Percentiles rank a stretch among this genome's conserved stretches.
Conservation (phyloP, 2,797 vertebrate species). For the Bovichtus diacanthus region DNA sequence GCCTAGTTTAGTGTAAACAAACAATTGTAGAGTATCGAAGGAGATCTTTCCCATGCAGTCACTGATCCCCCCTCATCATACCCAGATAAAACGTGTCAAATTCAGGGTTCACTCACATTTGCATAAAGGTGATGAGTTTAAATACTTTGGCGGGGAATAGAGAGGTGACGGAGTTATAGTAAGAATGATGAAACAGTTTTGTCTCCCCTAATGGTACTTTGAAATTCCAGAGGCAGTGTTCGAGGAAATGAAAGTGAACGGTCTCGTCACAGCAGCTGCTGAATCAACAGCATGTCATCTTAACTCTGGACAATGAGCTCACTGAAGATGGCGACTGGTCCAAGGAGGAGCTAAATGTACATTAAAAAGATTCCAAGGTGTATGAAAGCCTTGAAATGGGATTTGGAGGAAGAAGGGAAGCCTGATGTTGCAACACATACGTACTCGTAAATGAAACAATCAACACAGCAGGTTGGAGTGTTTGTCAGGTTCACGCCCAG, state of each 20-base stretch:
- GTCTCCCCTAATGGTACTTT: constrained; percentile 25
- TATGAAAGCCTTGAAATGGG: neutral
- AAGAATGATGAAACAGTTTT: constrained; percentile 29
- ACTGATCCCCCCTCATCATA: constrained; percentile 41
- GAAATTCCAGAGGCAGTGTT: neutral
- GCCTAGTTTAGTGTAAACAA: constrained; percentile 81
- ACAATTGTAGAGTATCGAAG: constrained; percentile 63
- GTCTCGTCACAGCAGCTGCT: constrained; percentile 1
- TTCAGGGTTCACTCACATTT: constrained; percentile 53
- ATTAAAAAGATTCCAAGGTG: neutral
- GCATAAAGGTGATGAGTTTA: constrained; percentile 57
- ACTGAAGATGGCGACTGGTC: neutral
- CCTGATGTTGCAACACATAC: neutral
- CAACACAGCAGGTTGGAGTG: neutral
- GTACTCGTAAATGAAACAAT: constrained; percentile 21
- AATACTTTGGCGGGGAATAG: constrained; percentile 20
- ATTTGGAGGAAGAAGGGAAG: neutral
- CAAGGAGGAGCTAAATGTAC: constrained; percentile 1
- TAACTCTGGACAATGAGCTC: constrained; percentile 6
- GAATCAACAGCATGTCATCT: neutral
- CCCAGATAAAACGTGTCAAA: constrained; percentile 60
- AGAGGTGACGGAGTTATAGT: constrained; percentile 19
- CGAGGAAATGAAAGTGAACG: constrained; percentile 15
- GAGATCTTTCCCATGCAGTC: constrained; percentile 54
- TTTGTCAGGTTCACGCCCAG: constrained; percentile 18